Conservation (phyloP, 2,797 vertebrate species). For the Hypotaenidia philippensis region DNA sequence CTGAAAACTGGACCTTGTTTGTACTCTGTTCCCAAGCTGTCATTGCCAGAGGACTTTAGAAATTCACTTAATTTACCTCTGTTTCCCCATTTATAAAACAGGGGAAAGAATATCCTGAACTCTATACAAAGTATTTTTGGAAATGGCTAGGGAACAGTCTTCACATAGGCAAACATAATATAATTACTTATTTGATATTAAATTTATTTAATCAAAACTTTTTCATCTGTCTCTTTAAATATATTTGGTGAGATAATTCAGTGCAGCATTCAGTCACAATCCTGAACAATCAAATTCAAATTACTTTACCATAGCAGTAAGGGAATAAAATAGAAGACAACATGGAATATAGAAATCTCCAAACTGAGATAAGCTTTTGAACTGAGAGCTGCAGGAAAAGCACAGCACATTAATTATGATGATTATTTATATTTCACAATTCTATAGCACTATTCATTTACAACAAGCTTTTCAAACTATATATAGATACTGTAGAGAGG, state of each 20-base stretch:
- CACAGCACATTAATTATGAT: background rate
- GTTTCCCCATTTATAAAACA: background rate
- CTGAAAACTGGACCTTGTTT: background rate
- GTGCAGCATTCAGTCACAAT: background rate
- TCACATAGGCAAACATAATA: background rate
- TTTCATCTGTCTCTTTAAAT: background rate
- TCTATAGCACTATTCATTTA: slow-evolving; percentile 9
- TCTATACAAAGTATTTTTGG: background rate
- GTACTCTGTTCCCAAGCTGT: background rate
- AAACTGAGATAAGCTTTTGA: slow-evolving; percentile 4
- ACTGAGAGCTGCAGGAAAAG: background rate
- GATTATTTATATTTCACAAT: slow-evolving; percentile 37
- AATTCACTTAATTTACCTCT: background rate
- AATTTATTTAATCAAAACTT: background rate
- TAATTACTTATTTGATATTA: background rate
- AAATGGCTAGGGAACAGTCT: background rate
- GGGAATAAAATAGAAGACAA: background rate
- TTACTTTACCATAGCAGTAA: background rate
- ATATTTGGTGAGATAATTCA: background rate
- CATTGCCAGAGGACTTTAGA: background rate
- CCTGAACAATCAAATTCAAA: background rate
- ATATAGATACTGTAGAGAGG: background rate
- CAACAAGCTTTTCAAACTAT: slow-evolving; percentile 4
- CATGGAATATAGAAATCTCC: background rate
- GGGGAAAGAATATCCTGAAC: rapidly evolving